Percentiles rank a stretch among this genome's conserved stretches.
Conservation (phyloP, 2,113 vertebrate genomes). For the Neodontobutis hainanensis region DNA sequence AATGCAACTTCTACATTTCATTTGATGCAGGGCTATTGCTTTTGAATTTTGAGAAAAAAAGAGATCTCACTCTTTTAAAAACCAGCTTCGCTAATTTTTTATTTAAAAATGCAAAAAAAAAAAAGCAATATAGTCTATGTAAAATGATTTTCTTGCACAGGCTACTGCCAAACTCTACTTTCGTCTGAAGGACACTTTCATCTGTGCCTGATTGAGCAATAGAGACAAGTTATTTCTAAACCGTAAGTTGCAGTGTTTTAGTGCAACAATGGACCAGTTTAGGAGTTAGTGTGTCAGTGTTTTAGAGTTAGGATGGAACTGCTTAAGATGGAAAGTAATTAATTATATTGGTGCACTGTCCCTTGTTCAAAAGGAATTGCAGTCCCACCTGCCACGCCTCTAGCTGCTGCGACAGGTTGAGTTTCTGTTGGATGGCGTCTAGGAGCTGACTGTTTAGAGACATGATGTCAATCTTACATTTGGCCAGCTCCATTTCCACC, state of each 20-base stretch:
- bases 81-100: no score
- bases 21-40: no score
- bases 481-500: slow-evolving; percentile 93
- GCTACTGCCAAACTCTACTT: no score
- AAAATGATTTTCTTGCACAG: no score
- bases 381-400: slow-evolving; percentile 97
- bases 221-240: no score
- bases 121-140: no score
- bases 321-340: not conserved
- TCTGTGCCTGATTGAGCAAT: no score
- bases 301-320: not conserved
- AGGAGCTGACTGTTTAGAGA: slow-evolving; percentile 95
- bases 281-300: not conserved
- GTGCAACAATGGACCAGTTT: not conserved
- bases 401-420: slow-evolving; percentile 97
- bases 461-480: slow-evolving; percentile 98
- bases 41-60: no score
- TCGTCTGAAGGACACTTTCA: no score
- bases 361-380: not conserved
- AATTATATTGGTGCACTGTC: not conserved
- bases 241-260: not conserved
- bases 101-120: no score
- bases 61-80: no score
- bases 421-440: slow-evolving; percentile 98
- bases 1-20: no score